Conservation (phyloP, 2,113 vertebrate genomes). For the Synodontis membranacea region DNA sequence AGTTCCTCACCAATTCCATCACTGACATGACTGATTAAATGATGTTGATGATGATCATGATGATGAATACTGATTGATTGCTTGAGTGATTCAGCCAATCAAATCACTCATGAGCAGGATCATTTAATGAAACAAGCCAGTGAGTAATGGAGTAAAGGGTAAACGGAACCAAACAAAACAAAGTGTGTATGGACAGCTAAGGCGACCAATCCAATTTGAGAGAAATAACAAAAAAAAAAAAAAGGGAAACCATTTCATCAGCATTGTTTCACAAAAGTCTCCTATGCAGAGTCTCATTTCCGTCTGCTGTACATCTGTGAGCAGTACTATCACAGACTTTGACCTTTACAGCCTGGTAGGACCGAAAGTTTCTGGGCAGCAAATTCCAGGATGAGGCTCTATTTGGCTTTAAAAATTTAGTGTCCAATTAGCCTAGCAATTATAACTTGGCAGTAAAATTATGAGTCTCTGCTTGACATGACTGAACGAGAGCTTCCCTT, state of each 20-base stretch:
- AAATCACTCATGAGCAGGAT: not conserved
- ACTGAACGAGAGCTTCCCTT: conserved; percentile 12
- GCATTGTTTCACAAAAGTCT: not conserved
- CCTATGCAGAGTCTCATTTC: not conserved
- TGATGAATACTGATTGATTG: not conserved
- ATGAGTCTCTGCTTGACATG: not conserved
- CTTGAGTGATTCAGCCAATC: not conserved
- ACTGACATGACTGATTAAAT: too few relatives aligned
- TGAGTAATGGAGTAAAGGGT: not conserved
- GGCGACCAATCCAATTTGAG: not conserved
- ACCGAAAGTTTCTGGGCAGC: not conserved
- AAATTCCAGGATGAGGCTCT: not conserved
- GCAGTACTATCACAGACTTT: not conserved
- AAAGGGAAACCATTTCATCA: not conserved
- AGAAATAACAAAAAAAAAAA: not conserved
- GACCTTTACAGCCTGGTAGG: not conserved
- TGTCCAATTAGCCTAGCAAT: conserved; percentile 29
- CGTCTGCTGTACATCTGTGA: not conserved
- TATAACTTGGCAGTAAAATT: conserved; percentile 6
- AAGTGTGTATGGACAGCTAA: not conserved
- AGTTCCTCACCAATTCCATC: too few relatives aligned
- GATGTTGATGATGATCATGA: too few relatives aligned
- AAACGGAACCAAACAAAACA: not conserved
- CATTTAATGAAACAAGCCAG: not conserved
- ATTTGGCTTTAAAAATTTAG: not conserved